Conservation (phyloP, 2,888 invertebrate species). For the Sussaba pulchella region DNA sequence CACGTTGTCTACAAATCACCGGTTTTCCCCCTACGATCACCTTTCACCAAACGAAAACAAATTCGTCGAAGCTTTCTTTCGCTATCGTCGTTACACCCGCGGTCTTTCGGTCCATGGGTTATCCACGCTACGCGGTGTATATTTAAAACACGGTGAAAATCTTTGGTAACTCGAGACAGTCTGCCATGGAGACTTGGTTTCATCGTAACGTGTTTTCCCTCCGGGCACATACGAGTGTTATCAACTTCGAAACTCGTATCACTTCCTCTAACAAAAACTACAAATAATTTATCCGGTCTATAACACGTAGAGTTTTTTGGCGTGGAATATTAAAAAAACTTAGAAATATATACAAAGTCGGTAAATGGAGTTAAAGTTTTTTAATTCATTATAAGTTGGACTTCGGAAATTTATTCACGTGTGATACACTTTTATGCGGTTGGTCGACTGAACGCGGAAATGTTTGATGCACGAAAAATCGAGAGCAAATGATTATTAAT, state of each 20-base stretch:
- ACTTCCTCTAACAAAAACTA: background rate
- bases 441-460: background rate
- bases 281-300: conserved; percentile 10
- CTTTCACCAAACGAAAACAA: conserved; percentile 60
- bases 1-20: conserved; percentile 63
- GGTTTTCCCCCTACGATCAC: conserved; percentile 49
- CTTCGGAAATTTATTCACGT: background rate
- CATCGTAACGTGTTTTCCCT: conserved; percentile 24
- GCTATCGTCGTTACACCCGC: conserved; percentile 8
- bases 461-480: too few species aligned
- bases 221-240: conserved; percentile 18
- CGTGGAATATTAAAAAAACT: background rate
- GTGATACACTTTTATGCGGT: background rate
- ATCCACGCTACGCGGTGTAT: conserved; percentile 47
- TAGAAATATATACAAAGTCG: background rate
- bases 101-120: conserved; percentile 28
- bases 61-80: conserved; percentile 55
- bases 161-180: conserved; percentile 62
- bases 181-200: conserved; percentile 33
- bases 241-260: conserved; percentile 19
- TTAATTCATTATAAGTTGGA: background rate
- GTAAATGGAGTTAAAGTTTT: background rate
- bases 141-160: conserved; percentile 62
- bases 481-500: too few species aligned
- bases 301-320: background rate